Evolutionary conservation across 2,797 vertebrate species (phyloP).

Genomic region (Urophycis tenuis): DNA sequence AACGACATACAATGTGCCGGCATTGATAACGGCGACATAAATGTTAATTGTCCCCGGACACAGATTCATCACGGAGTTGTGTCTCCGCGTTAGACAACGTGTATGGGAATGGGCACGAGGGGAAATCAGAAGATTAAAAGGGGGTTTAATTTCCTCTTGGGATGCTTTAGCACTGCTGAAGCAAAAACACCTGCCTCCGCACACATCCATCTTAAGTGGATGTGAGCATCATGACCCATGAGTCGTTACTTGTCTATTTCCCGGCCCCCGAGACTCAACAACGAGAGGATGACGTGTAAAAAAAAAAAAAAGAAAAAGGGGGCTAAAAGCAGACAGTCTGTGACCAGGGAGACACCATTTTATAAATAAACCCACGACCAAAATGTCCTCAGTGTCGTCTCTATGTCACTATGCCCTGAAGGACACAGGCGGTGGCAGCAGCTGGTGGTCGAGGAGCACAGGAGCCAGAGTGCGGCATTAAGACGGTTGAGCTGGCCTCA

Average conservation of each 20-base stretch:
- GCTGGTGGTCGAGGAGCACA: no score
- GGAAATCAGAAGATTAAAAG: background rate
- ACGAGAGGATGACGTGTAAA: background rate
- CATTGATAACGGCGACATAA: background rate
- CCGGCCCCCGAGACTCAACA: background rate
- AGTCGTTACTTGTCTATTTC: background rate
- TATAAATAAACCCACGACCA: background rate
- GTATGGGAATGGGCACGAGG: background rate
- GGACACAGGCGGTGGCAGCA: background rate
- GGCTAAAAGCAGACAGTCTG: background rate
- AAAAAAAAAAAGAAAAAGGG: no score
- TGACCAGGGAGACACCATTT: background rate
- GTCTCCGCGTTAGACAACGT: background rate
- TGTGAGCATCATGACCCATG: background rate
- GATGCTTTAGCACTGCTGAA: background rate
- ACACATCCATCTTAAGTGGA: background rate
- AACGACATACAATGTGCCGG: background rate
- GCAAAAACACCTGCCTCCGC: background rate
- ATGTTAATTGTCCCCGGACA: background rate
- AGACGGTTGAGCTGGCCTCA: no score
- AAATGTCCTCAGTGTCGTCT: background rate
- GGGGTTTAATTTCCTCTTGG: background rate
- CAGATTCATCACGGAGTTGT: background rate
- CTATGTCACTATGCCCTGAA: background rate
- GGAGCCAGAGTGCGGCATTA: no score